phyloP scores from a whole-genome alignment of 1,140 invertebrate species.

The Bombus difficillimus region DNA sequence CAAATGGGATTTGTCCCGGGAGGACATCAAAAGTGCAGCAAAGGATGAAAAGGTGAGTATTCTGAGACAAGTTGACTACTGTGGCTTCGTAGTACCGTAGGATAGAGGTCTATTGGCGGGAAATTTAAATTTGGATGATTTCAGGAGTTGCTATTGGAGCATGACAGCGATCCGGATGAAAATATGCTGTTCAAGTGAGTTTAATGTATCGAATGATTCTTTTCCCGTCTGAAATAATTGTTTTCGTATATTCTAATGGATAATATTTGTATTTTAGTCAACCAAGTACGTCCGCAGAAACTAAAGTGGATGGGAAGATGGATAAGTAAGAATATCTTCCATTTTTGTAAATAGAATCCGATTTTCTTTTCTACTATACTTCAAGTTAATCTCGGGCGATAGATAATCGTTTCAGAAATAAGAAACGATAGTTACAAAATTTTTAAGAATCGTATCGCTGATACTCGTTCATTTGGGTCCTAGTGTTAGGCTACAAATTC shows the following conservation, averaged over 20 bases:
- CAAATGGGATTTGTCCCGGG: conserved; percentile 68
- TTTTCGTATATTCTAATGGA: conserved; percentile 13
- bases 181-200: conserved; percentile 76
- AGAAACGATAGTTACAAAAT: background rate
- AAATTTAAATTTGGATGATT: conserved; percentile 45
- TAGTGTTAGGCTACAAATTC: conserved; percentile 83
- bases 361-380: background rate
- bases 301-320: conserved; percentile 73
- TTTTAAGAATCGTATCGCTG: background rate
- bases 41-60: conserved; percentile 75
- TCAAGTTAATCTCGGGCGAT: too few species aligned
- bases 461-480: background rate
- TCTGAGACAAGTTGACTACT: background rate
- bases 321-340: conserved; percentile 66
- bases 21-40: conserved; percentile 71
- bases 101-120: conserved; percentile 20
- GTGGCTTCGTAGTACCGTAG: background rate
- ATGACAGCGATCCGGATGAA: conserved; percentile 78
- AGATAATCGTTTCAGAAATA: background rate
- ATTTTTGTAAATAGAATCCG: background rate
- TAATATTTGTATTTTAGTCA: conserved; percentile 58
- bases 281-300: conserved; percentile 69
- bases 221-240: background rate
- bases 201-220: background rate
- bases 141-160: conserved; percentile 76